Conservation (phyloP, 1,140 invertebrate species). For the Battus philenor region DNA sequence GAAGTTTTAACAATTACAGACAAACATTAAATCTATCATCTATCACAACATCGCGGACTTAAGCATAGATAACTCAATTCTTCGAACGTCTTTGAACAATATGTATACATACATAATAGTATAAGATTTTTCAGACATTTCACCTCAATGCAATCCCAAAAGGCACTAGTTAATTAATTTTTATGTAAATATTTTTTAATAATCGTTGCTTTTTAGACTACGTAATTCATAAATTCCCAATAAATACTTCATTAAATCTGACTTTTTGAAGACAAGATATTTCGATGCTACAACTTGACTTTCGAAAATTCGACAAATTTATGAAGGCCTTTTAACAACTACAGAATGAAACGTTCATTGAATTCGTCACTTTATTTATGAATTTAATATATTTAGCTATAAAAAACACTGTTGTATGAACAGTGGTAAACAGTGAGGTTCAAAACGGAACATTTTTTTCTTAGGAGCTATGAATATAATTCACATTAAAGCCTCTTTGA, state of each 20-base stretch:
- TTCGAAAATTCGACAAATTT: no score
- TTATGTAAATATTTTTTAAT: slow-evolving; percentile 45
- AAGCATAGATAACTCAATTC: slow-evolving; percentile 11
- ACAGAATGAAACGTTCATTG: no score
- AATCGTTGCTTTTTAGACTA: slow-evolving; percentile 41
- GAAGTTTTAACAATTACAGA: not conserved
- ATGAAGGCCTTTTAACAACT: no score
- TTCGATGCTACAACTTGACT: no score
- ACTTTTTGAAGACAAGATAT: no score
- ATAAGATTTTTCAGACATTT: slow-evolving; percentile 31
- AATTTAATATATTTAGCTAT: no score
- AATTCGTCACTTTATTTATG: no score
- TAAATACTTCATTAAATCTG: no score
- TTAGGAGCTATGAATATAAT: no score
- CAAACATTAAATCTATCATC: slow-evolving; percentile 15
- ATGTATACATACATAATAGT: slow-evolving; percentile 9
- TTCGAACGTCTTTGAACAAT: slow-evolving; percentile 6
- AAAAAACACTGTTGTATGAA: no score
- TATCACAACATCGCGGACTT: slow-evolving; percentile 46
- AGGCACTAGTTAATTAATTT: slow-evolving; percentile 62
- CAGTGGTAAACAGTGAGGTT: no score
- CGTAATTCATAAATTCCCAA: not conserved
- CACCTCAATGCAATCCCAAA: slow-evolving; percentile 56
- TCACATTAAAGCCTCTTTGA: slow-evolving; percentile 6
- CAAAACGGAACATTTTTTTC: no score